phyloP scores from a whole-genome alignment of 2,888 invertebrate genomes.

The Neuroscelio doddi region DNA sequence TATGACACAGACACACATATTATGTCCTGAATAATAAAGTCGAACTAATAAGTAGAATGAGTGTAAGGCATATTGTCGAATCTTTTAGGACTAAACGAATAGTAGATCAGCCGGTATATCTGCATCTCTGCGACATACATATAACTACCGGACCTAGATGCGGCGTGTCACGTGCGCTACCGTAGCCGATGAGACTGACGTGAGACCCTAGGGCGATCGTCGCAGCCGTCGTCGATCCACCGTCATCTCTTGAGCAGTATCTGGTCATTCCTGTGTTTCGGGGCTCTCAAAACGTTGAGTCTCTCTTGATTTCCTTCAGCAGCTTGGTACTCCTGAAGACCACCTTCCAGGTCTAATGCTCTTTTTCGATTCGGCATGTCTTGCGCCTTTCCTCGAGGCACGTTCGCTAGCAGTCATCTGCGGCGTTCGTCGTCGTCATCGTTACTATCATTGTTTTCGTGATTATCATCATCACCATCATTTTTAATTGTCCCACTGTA shows the following conservation, averaged over 20 bases:
- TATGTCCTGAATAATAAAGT: too few relatives aligned
- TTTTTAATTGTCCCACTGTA: neutral
- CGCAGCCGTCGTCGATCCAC: slow-evolving; percentile 5
- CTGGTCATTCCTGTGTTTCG: neutral
- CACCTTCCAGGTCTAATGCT: neutral
- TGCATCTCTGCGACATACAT: slow-evolving; percentile 3
- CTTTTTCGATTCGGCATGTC: neutral
- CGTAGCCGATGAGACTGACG: slow-evolving; percentile 28
- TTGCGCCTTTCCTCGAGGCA: slow-evolving; percentile 15
- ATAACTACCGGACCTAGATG: slow-evolving; percentile 36
- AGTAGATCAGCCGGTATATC: neutral
- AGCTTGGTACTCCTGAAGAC: too few relatives aligned
- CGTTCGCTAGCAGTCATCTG: slow-evolving; percentile 11
- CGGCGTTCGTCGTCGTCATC: neutral
- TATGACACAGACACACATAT: too few relatives aligned
- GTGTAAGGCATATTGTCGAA: too few relatives aligned
- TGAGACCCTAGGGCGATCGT: slow-evolving; percentile 21
- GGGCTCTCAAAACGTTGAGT: too few relatives aligned
- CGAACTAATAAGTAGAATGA: too few relatives aligned
- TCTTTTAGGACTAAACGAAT: too few relatives aligned
- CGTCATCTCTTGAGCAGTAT: neutral
- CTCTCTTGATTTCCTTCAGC: too few relatives aligned
- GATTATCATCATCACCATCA: too few relatives aligned
- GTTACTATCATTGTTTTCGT: neutral
- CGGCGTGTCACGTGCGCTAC: slow-evolving; percentile 42